A percentile compares a stretch with the other conserved stretches of the same genome.
These are phyloP conservation scores for Pristionchus arcanus DNA, from an alignment of 2,888 invertebrate genomes.

Conservation along the genomic window DNA sequence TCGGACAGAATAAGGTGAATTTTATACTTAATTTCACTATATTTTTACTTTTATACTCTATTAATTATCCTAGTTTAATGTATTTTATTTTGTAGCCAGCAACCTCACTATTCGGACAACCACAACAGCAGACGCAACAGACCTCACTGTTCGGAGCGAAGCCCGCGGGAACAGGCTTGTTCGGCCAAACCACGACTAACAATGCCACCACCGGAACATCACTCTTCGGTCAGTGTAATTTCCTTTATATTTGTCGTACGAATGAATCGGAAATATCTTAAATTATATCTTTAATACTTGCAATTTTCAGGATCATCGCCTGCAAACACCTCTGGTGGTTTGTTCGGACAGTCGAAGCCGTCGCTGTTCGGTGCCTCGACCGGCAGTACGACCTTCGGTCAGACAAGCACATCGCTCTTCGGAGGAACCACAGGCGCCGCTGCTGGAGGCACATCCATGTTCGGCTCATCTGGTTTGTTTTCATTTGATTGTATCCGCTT, in stretches of 20 bases:
- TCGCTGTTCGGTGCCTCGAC: conserved; percentile 56
- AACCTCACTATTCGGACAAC: conserved; percentile 56
- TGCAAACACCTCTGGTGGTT: conserved; percentile 79
- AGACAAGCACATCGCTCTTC: conserved; percentile 54
- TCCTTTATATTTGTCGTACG: background rate
- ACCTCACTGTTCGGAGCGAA: conserved; percentile 58
- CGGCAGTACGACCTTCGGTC: conserved; percentile 60
- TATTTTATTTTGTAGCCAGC: background rate
- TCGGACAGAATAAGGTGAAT: conserved; percentile 56
- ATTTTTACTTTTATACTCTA: background rate
- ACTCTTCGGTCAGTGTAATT: conserved; percentile 48
- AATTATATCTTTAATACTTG: background rate
- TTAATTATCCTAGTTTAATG: too few relatives aligned
- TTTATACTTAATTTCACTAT: background rate
- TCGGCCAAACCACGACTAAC: conserved; percentile 52
- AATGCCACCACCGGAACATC: conserved; percentile 50
- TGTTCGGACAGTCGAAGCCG: conserved; percentile 81
- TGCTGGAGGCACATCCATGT: background rate
- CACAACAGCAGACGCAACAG: conserved; percentile 58
- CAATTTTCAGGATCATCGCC: conserved; percentile 20
- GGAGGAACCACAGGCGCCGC: conserved; percentile 25
- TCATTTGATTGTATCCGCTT: background rate
- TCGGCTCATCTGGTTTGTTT: background rate
- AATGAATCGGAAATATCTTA: background rate
- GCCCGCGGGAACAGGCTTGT: conserved; percentile 59